Evolutionary conservation across 2,888 invertebrate species (phyloP).

Genomic region (Pristionchus mayeri): DNA sequence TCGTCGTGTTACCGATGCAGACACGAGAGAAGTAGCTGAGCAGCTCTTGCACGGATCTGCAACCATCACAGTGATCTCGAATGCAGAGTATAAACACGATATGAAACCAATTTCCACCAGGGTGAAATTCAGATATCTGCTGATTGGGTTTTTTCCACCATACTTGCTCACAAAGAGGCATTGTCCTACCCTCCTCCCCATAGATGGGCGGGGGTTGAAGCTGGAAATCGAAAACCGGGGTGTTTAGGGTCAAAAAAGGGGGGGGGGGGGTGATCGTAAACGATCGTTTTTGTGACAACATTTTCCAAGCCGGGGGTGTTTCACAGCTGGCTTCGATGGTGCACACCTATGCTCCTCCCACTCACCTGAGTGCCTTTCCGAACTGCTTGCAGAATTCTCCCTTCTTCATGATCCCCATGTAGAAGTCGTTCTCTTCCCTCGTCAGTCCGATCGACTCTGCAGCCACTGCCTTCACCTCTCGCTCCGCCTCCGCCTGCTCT

Average conservation of each 20-base stretch:
- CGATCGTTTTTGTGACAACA: no score
- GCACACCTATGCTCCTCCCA: background rate
- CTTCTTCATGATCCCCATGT: conserved; percentile 54
- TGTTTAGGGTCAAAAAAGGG: no score
- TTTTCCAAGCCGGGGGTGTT: no score
- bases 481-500: background rate
- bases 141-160: no score
- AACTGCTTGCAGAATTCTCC: conserved; percentile 45
- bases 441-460: conserved; percentile 25
- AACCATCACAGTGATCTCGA: background rate
- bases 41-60: conserved; percentile 34
- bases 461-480: background rate
- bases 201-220: no score
- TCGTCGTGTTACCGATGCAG: conserved; percentile 37
- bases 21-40: conserved; percentile 45
- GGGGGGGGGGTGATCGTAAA: no score
- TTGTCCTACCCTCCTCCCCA: background rate
- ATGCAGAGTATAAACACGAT: background rate
- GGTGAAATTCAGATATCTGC: no score
- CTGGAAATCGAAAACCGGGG: no score
- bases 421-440: conserved; percentile 58
- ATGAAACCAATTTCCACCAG: no score
- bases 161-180: background rate
- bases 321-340: no score
- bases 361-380: background rate